A percentile compares a stretch with the other conserved stretches of the same genome.
phyloP scores from a whole-genome alignment of 2,797 vertebrate genomes.

The Ceyx erithaca region DNA sequence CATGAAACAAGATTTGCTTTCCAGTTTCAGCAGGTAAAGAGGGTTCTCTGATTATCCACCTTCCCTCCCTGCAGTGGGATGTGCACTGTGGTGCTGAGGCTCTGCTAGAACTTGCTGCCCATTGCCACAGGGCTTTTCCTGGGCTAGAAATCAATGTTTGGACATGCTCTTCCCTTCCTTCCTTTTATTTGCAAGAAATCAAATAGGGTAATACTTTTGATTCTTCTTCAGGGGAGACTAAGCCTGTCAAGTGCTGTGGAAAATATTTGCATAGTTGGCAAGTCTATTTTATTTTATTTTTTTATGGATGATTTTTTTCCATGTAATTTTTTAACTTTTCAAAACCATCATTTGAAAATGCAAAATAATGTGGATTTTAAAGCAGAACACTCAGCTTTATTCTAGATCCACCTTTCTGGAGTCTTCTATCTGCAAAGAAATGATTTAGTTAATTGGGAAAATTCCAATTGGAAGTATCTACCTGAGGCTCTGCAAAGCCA shows the following conservation, averaged over 20 bases:
- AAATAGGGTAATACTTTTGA: background rate
- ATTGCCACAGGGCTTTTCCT: background rate
- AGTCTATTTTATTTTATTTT: background rate
- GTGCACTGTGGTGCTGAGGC: background rate
- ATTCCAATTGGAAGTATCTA: background rate
- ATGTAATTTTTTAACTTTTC: constrained; percentile 5
- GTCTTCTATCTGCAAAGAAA: background rate
- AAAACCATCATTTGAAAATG: background rate
- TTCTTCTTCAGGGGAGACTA: constrained; percentile 11
- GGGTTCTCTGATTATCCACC: background rate
- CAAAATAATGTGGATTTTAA: background rate
- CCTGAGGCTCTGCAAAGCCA: background rate
- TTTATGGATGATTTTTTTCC: constrained; percentile 16
- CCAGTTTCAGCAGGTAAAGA: background rate
- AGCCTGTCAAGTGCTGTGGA: constrained; percentile 21
- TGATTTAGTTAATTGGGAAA: background rate
- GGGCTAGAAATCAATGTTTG: background rate
- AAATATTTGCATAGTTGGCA: constrained; percentile 38
- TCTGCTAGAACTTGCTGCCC: background rate
- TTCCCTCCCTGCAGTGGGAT: background rate
- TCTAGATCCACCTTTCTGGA: background rate
- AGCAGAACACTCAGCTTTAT: background rate
- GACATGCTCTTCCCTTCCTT: background rate
- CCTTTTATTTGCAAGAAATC: background rate
- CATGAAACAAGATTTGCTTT: background rate